Evolutionary conservation across 1,140 invertebrate genomes (phyloP).

Genomic region (Papilio dardanus): DNA sequence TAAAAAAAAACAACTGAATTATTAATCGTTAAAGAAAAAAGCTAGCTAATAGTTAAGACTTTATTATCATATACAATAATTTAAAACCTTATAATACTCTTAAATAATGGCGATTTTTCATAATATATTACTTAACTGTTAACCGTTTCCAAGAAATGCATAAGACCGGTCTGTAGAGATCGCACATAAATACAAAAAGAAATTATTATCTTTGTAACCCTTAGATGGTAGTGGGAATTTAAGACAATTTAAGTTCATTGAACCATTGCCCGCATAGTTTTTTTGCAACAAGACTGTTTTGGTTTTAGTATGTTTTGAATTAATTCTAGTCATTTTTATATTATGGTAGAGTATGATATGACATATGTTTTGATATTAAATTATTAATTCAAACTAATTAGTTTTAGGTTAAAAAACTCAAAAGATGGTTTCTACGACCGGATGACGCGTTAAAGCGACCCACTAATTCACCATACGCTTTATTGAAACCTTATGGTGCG

Average conservation of each 20-base stretch:
- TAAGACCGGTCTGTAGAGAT: conserved; percentile 1
- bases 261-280: background rate
- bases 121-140: too few species aligned
- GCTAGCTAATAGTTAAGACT: too few species aligned
- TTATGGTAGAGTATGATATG: background rate
- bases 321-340: background rate
- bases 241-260: conserved; percentile 1
- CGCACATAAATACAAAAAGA: background rate
- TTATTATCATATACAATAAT: too few species aligned
- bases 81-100: too few species aligned
- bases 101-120: too few species aligned
- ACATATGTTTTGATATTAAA: background rate
- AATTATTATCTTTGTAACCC: background rate
- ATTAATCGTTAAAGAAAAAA: too few species aligned
- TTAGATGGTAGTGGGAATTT: background rate
- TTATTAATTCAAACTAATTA: background rate
- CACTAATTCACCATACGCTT: conserved; percentile 8
- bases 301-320: background rate
- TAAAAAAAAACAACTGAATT: too few species aligned
- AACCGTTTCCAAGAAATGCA: background rate
- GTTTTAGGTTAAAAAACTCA: background rate
- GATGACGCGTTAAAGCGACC: conserved; percentile 10
- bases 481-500: conserved; percentile 24
- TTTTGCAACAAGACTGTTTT: background rate
- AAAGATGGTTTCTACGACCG: background rate